Conservation (phyloP, 1,140 invertebrate genomes). For the Sweltsa coloradensis region DNA sequence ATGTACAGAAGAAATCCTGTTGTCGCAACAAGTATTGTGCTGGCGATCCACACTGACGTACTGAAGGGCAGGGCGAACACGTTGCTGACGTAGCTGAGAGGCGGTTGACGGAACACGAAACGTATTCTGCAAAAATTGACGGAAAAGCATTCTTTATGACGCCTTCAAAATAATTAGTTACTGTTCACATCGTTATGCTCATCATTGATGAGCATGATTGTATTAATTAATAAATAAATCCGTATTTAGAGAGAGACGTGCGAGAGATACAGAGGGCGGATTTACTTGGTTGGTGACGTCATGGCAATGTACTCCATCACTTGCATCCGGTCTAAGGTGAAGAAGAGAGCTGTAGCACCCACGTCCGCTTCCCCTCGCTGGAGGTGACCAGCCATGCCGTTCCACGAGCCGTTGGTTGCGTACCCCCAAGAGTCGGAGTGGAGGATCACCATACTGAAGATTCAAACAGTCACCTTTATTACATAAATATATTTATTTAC, state of each 20-base stretch:
- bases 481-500: too few species aligned
- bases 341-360: conserved; percentile 9
- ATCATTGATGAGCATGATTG: too few species aligned
- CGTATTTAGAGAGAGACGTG: too few species aligned
- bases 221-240: too few species aligned
- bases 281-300: conserved; percentile 4
- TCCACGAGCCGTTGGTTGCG: conserved; percentile 7
- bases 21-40: conserved; percentile 30
- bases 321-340: background rate
- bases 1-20: conserved; percentile 28
- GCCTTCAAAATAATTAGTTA: too few species aligned
- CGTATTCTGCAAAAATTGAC: conserved; percentile 33
- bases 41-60: conserved; percentile 40
- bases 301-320: conserved; percentile 5
- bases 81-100: conserved; percentile 48
- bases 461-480: too few species aligned
- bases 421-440: conserved; percentile 10
- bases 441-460: conserved; percentile 1
- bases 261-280: too few species aligned
- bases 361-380: conserved; percentile 9
- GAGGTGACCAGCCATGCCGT: conserved; percentile 6
- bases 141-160: too few species aligned
- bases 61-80: conserved; percentile 47
- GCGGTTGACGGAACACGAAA: conserved; percentile 50
- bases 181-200: too few species aligned